Evolutionary conservation across 2,113 vertebrate species (phyloP).

Genomic region (Macrotus californicus): DNA sequence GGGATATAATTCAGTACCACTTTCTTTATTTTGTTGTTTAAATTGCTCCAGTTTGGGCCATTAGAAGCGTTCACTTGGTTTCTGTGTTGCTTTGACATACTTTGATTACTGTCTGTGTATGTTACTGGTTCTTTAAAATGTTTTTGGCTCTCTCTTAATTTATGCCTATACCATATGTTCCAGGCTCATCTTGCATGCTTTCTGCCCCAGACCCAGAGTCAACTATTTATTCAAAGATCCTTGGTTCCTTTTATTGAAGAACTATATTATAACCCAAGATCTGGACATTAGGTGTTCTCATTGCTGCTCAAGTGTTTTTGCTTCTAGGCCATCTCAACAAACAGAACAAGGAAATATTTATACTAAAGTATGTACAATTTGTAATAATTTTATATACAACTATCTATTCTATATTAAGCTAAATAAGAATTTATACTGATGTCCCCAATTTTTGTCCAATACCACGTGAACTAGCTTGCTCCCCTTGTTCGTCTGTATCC

Average conservation of each 20-base stretch:
- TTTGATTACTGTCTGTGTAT: background rate
- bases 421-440: background rate
- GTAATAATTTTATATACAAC: background rate
- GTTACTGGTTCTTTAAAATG: background rate
- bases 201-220: background rate
- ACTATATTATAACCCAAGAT: background rate
- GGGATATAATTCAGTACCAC: background rate
- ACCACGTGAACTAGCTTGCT: background rate
- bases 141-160: background rate
- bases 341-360: background rate
- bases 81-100: background rate
- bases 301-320: background rate
- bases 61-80: background rate
- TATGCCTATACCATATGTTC: background rate
- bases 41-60: background rate
- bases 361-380: background rate
- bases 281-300: background rate
- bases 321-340: background rate
- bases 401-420: background rate
- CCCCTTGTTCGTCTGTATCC: background rate
- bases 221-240: background rate
- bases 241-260: background rate
- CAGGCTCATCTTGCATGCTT: background rate
- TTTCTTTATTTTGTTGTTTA: background rate
- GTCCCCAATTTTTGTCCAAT: background rate